Evolutionary conservation across 2,797 vertebrate genomes (phyloP), one percentile per base, ranked within the genome.

Genomic region (Alcedo atthis): DNA sequence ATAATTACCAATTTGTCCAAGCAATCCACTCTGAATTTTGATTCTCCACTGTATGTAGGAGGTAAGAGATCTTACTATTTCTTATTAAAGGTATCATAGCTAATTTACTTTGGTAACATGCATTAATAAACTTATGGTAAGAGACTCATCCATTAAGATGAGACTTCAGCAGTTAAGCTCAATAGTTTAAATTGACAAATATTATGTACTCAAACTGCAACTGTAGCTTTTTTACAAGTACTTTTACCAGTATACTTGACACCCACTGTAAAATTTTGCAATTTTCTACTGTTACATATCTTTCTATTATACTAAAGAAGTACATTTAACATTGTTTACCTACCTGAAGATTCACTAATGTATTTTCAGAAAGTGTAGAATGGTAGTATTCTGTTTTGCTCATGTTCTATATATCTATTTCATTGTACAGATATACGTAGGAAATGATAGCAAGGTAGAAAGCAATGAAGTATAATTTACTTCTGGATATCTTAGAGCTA

Each of bases 41-140:
- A 99, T 83, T 99, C 99, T 43, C 98, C 99, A 0, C 98, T 99
- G 77, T 99, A 99, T 86, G 97, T 99, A 42, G 99, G 99, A 98
- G 99, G 99, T 99, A 97, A 98, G 98, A 61, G 28, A 90, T 79
- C 62, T 79, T 91, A 42, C 16, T 93, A 40, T 45, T 93, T 93
- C 53, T 63, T 75, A 33, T 8, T 91, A 33, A 70, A 10, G 10
- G 9, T 70, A 26, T 43, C 46, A 26, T 32, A 68, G 37, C n/a
- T 78, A 64, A 61, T 78, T 59, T 66, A 35, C 7, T 66, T 25
- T 68, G 40, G 15, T 70, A 64, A 67, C n/a, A 61, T 12, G 13
- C 8, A 18, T 73, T 79, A 71, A 46, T 42, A 77, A 91, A 49
- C 16, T 69, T 15, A 43, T 25, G 25, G 11, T 76, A 76, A 74